Evolutionary conservation across 2,113 vertebrate genomes (phyloP).

Genomic region (Osmerus mordax): DNA sequence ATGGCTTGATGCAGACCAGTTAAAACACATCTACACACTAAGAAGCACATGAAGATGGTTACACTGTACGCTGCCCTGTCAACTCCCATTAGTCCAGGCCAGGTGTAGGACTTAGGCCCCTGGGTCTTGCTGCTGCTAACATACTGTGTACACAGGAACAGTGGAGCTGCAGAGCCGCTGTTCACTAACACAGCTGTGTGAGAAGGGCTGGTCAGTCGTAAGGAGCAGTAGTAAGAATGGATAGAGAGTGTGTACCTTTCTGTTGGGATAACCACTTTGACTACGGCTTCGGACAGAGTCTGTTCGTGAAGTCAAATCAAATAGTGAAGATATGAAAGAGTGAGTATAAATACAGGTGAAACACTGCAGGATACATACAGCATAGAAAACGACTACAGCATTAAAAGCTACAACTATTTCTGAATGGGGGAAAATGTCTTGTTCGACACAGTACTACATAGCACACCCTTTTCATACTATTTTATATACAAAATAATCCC

Average conservation of each 20-base stretch:
- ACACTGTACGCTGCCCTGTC: background rate
- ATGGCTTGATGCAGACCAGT: background rate
- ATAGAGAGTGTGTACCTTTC: slow-evolving; percentile 78
- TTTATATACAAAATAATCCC: background rate
- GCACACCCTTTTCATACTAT: slow-evolving; percentile 8
- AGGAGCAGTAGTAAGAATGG: slow-evolving; percentile 65
- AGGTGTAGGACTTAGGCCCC: slow-evolving; percentile 28
- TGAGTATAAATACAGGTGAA: slow-evolving; percentile 71
- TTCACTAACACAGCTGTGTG: slow-evolving; percentile 53
- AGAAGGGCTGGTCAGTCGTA: slow-evolving; percentile 65
- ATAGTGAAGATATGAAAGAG: slow-evolving; percentile 74
- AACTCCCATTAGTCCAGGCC: slow-evolving; percentile 10
- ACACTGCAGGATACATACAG: slow-evolving; percentile 72
- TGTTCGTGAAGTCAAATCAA: slow-evolving; percentile 80
- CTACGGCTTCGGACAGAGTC: slow-evolving; percentile 82
- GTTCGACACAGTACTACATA: slow-evolving; percentile 22
- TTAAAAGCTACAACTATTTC: slow-evolving; percentile 26
- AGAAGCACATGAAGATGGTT: background rate
- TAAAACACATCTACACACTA: background rate
- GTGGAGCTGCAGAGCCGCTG: slow-evolving; percentile 37
- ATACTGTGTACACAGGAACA: slow-evolving; percentile 20
- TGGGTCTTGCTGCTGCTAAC: slow-evolving; percentile 35
- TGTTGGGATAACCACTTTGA: slow-evolving; percentile 83
- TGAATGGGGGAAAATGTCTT: slow-evolving; percentile 4
- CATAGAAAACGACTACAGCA: slow-evolving; percentile 54